phyloP scores from a whole-genome alignment of 2,888 invertebrate genomes.

The Sepiola atlantica region DNA sequence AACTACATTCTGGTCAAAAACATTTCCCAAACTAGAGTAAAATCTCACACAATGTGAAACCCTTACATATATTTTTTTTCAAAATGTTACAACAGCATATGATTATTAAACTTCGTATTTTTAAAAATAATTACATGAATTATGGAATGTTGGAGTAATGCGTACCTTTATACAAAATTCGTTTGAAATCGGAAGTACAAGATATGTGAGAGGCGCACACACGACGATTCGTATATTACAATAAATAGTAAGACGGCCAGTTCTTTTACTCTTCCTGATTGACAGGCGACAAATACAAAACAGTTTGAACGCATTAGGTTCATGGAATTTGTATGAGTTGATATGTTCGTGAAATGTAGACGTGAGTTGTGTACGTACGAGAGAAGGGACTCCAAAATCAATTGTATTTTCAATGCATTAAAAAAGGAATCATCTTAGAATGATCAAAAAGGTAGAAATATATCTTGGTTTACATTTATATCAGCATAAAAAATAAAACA shows the following conservation, averaged over 20 bases:
- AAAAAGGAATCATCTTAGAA: background rate
- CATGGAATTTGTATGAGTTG: background rate
- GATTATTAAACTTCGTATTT: too few species aligned
- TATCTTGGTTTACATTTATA: background rate
- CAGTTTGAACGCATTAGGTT: background rate
- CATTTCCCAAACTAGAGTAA: too few species aligned
- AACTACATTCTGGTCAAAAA: too few species aligned
- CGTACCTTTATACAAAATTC: background rate
- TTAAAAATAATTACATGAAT: too few species aligned
- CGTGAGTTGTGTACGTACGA: background rate
- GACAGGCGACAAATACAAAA: background rate
- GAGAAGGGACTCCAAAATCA: background rate
- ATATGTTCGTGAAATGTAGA: background rate
- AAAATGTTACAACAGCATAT: too few species aligned
- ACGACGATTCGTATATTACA: background rate
- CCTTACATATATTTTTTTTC: too few species aligned
- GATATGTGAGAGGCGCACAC: background rate
- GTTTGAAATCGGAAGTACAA: background rate
- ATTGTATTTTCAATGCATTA: background rate
- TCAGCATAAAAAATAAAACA: background rate
- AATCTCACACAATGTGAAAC: too few species aligned
- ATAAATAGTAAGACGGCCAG: slow-evolving; percentile 19
- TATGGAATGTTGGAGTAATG: background rate
- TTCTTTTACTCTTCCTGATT: background rate
- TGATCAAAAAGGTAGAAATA: background rate